Conservation (phyloP, 2,797 vertebrate species). For the Diglossa cyanea region DNA sequence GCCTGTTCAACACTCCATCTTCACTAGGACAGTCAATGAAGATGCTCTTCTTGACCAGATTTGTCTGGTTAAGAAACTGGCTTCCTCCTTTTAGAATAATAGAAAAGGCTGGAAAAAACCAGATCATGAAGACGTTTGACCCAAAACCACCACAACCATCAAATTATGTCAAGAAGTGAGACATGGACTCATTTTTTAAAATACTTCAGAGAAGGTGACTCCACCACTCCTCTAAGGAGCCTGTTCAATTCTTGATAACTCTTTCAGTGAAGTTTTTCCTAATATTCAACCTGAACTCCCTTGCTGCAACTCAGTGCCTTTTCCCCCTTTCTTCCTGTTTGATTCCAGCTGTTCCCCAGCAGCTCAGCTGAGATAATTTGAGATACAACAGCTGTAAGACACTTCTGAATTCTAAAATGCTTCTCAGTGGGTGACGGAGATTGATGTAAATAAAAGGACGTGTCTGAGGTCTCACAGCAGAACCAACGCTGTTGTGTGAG, state of each 20-base stretch:
- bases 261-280: neutral
- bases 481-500: neutral
- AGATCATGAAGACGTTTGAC: neutral
- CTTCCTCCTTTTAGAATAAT: neutral
- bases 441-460: neutral
- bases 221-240: neutral
- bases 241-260: neutral
- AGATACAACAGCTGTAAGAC: neutral
- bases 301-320: neutral
- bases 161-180: neutral
- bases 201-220: neutral
- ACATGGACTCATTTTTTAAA: neutral
- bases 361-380: neutral
- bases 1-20: neutral
- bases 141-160: neutral
- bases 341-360: neutral
- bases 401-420: neutral
- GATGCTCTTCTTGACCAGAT: neutral
- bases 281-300: neutral
- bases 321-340: neutral
- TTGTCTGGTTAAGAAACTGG: neutral
- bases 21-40: neutral
- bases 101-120: neutral
- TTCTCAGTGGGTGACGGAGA: neutral
- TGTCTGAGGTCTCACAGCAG: neutral